Evolutionary conservation across 2,797 vertebrate species (phyloP).

Genomic region (Meriones psammophilus): DNA sequence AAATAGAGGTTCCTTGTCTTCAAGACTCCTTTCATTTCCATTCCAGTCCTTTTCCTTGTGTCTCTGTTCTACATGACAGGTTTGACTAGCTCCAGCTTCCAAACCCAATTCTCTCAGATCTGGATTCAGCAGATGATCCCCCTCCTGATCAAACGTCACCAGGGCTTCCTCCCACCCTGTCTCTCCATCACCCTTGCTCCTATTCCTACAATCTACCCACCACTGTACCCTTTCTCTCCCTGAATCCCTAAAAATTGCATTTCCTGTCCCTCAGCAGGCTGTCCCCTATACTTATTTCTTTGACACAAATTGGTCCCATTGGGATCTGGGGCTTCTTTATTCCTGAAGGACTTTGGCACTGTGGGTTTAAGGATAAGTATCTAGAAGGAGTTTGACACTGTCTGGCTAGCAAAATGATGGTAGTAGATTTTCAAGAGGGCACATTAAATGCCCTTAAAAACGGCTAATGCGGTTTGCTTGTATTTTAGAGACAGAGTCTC

Average conservation of each 20-base stretch:
- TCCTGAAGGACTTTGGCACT: background rate
- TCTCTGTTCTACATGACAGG: background rate
- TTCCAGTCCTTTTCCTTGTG: no score
- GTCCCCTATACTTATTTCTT: background rate
- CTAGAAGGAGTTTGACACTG: background rate
- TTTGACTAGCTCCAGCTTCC: background rate
- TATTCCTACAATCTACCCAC: background rate
- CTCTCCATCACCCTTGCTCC: background rate
- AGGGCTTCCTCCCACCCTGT: background rate
- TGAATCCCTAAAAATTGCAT: background rate
- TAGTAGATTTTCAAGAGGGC: background rate
- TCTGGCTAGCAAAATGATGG: background rate
- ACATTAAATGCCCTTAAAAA: background rate
- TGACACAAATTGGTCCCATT: background rate
- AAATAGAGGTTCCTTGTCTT: background rate
- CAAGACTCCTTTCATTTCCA: no score
- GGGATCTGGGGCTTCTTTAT: background rate
- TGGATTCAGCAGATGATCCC: background rate
- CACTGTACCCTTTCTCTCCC: background rate
- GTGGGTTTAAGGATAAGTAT: background rate
- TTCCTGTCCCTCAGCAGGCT: background rate
- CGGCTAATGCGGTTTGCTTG: background rate
- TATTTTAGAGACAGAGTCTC: background rate
- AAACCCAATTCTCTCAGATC: background rate
- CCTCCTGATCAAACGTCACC: background rate